phyloP scores from a whole-genome alignment of 2,113 vertebrate species.

The Prunella himalayana region DNA sequence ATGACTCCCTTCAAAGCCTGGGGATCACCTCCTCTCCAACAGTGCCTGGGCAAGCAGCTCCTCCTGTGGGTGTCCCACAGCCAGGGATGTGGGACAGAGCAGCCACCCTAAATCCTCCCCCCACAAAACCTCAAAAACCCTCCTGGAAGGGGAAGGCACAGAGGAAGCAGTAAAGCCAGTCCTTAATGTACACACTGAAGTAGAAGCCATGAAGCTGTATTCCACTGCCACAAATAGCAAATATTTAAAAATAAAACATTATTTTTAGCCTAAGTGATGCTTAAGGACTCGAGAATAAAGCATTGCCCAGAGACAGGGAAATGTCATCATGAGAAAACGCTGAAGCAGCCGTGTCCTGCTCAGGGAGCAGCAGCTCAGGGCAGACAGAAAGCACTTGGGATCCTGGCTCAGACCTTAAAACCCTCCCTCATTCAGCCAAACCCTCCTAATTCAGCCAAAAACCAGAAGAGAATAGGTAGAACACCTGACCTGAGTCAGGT shows the following conservation, averaged over 20 bases:
- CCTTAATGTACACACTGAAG: background rate
- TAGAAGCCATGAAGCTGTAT: background rate
- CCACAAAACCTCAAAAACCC: background rate
- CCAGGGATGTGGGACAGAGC: background rate
- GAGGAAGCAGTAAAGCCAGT: background rate
- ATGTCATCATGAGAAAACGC: background rate
- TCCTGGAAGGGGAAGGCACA: background rate
- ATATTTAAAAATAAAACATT: background rate
- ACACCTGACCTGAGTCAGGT: background rate
- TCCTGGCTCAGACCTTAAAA: background rate
- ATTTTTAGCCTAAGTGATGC: constrained; percentile 7
- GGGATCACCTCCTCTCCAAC: background rate
- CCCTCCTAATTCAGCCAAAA: background rate
- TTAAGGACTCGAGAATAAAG: background rate
- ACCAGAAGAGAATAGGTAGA: background rate
- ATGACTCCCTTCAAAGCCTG: background rate
- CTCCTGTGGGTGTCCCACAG: background rate
- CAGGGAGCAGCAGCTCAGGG: background rate
- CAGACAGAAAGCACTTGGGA: accelerated
- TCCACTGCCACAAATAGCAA: constrained; percentile 1
- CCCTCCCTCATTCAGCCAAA: background rate
- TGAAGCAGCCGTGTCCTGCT: background rate
- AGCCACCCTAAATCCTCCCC: background rate
- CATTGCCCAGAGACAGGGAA: background rate
- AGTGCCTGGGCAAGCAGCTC: background rate